Evolutionary conservation across 2,888 invertebrate species (phyloP).

Genomic region (Eupithecia centaureata): DNA sequence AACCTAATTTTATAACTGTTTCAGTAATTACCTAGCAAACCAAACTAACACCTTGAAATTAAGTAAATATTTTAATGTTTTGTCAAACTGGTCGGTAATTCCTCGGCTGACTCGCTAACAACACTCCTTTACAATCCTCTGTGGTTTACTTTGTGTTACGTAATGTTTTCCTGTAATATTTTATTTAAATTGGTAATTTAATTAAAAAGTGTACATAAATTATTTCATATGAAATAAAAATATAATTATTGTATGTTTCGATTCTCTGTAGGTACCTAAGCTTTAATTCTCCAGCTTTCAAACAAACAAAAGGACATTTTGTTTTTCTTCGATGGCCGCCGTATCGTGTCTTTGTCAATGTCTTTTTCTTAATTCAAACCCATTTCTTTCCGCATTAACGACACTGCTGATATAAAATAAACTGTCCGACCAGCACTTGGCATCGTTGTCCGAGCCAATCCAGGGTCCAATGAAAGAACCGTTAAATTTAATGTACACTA

Average conservation of each 20-base stretch:
- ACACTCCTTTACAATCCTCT: too few species aligned
- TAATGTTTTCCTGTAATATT: too few species aligned
- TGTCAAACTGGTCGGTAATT: too few species aligned
- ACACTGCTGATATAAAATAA: conserved; percentile 47
- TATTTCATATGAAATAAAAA: too few species aligned
- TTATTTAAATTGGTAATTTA: too few species aligned
- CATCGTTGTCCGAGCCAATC: conserved; percentile 73
- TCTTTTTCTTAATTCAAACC: conserved; percentile 11
- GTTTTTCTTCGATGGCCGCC: neutral
- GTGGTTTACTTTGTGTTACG: too few species aligned
- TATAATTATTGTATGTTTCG: neutral
- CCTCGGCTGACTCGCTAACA: too few species aligned
- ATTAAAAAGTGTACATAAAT: too few species aligned
- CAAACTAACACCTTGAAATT: too few species aligned
- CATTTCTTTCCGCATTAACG: conserved; percentile 6
- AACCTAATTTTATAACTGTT: too few species aligned
- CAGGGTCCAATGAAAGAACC: conserved; percentile 74
- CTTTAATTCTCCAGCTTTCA: neutral
- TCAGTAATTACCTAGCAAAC: too few species aligned
- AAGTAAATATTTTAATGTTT: too few species aligned
- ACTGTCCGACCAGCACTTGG: conserved; percentile 64
- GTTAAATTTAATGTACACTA: conserved; percentile 82
- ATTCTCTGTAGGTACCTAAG: neutral
- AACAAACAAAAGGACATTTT: neutral
- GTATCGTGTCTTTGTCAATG: neutral